Evolutionary conservation across 1,140 invertebrate species (phyloP).

Genomic region (Palaemon carinicauda): DNA sequence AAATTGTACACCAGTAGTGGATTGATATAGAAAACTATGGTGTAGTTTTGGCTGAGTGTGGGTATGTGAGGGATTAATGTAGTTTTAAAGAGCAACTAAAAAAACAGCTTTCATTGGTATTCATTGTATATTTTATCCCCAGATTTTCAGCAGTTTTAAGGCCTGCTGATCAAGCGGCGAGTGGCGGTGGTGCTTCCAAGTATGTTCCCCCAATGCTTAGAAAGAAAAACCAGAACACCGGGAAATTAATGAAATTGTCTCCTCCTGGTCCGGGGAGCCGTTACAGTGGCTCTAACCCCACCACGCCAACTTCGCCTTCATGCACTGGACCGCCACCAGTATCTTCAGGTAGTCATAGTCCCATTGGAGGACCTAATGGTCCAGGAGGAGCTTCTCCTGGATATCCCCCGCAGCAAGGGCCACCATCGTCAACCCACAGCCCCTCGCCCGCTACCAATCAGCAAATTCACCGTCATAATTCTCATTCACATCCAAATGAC

Average conservation of each 20-base stretch:
- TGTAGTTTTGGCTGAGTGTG: too few relatives aligned
- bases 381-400: not conserved
- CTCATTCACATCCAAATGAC: slow-evolving; percentile 37
- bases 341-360: slow-evolving; percentile 2
- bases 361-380: not conserved
- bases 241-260: slow-evolving; percentile 70
- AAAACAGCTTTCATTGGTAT: too few relatives aligned
- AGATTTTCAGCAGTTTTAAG: slow-evolving; percentile 45
- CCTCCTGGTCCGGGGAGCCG: slow-evolving; percentile 63
- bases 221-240: slow-evolving; percentile 71
- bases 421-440: slow-evolving; percentile 2
- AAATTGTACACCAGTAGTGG: too few relatives aligned
- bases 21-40: too few relatives aligned
- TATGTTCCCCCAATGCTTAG: slow-evolving; percentile 81
- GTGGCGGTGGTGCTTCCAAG: slow-evolving; percentile 68
- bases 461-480: slow-evolving; percentile 40
- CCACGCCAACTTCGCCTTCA: slow-evolving; percentile 37
- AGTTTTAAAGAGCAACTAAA: too few relatives aligned
- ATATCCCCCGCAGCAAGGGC: slow-evolving; percentile 28
- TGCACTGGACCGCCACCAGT: slow-evolving; percentile 25
- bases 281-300: slow-evolving; percentile 37
- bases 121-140: not conserved
- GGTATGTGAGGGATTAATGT: too few relatives aligned
- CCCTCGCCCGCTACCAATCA: slow-evolving; percentile 34
- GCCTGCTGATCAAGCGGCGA: slow-evolving; percentile 64